Evolutionary conservation across 2,888 invertebrate species (phyloP), one percentile per base, ranked within the genome.

Genomic region (Tubulanus polymorphus): DNA sequence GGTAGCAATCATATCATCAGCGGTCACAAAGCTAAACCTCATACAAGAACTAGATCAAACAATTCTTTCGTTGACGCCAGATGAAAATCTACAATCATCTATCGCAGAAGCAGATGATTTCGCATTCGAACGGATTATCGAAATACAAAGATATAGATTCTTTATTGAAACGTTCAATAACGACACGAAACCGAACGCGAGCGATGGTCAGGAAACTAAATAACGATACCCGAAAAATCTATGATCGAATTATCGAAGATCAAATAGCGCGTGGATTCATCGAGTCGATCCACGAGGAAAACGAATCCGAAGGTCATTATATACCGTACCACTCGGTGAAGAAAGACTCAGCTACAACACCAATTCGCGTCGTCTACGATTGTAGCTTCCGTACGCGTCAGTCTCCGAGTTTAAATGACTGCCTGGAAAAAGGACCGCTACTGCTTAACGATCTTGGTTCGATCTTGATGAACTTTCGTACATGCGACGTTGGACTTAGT

Each of bases 261-360:
- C 41, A 41, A 15, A 5, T 41, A 8, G 6, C 18, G 23, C 41
- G 15, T 23, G 3, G 23, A 5, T 41, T 41, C 15, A 15, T 41
- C 6, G 23, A 23, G 20, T 49, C 51, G 1, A 10, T 15, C 20
- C 37, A 48, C 25, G 25, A 51, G 10, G 32, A 41, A 8, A 23
- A 18, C n/a, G 15, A 32, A 2, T 32, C 28, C 20, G 20, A 26
- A 12, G 29, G 49, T 8, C 63, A 61, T 25, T 63, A 59, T 41
- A 57, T 63, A 18, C 57, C 60, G 1, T 61, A 60, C 32, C 58
- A 51, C 18, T 32, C 55, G 1, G 63, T 63, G 23, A 53, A 54
- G 47, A 60, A 57, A 51, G 55, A 59, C 25, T 61, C 56, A 8
- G 26, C 53, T 2, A 61, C 59, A 8, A 63, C 63, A 10, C 60